These are phyloP conservation scores for Acromyrmex echinatior DNA, from an alignment of 1,140 invertebrate species.

Conservation along the genomic window DNA sequence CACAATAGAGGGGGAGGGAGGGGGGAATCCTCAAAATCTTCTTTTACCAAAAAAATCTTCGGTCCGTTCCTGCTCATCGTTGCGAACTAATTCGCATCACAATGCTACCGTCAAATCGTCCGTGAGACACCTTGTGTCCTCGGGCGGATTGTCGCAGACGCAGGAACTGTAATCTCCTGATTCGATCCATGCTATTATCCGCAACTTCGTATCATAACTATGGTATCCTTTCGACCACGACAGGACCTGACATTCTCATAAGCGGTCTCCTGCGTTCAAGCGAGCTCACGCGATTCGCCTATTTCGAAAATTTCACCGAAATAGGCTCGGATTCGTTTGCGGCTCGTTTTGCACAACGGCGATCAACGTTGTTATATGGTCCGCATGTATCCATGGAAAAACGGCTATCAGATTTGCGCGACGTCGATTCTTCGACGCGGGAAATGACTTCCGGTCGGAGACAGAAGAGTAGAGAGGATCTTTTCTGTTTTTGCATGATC, in stretches of 20 bases:
- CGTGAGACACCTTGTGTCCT: constrained; percentile 30
- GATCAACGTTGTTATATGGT: neutral
- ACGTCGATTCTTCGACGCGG: constrained; percentile 39
- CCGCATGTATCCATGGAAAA: constrained; percentile 24
- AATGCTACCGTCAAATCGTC: constrained; percentile 34
- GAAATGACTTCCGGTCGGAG: constrained; percentile 42
- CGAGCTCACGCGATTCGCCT: constrained; percentile 37
- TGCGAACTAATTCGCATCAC: constrained; percentile 30
- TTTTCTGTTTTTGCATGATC: constrained; percentile 30
- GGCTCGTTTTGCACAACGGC: neutral
- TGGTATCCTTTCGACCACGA: neutral
- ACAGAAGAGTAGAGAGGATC: constrained; percentile 11
- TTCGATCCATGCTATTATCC: constrained; percentile 26
- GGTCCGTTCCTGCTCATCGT: neutral
- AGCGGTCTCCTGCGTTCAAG: neutral
- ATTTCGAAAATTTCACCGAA: constrained; percentile 28
- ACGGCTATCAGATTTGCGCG: constrained; percentile 1
- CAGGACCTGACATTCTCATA: neutral
- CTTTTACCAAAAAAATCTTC: neutral
- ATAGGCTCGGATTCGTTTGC: neutral
- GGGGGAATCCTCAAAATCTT: neutral
- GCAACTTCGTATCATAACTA: neutral
- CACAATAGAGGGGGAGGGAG: neutral
- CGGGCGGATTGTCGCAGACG: neutral
- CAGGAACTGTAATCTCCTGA: constrained; percentile 6